Base-by-base conservation (phyloP, 2,113 vertebrate genomes). In the Opisthocomus hoazin region DNA sequence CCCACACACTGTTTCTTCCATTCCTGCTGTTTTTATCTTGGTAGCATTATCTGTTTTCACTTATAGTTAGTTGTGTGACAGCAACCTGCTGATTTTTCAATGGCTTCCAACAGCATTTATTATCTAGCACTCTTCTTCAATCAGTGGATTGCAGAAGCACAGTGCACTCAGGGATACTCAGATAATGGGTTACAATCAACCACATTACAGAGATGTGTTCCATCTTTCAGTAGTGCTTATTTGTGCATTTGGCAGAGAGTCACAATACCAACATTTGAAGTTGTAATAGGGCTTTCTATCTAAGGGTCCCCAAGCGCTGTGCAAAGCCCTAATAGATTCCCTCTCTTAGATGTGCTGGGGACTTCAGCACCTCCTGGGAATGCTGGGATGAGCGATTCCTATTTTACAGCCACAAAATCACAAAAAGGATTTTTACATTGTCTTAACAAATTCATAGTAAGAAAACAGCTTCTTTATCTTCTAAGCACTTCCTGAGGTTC, bases 21-120 rank as follows among this genome's bases (percentile, higher is more conserved):
- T 50, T 92, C 11, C 5, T 76, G 50, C 71, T 89, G 68, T 5
- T 89, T 89, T 96, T 94, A 27, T 82, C 86, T 54, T 36, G 51
- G 63, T 71, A 74, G 48, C 51, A 68, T 91, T 94, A 76, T 85
- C 91, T 90, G 50, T 77, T 95, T 92, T 93, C 66, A 56, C 70
- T 93, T 90, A 53, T 2, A 76, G 41, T 84, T 66, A 88, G 82
- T 53, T 1, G 10, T 77, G n/a, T 87, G 66, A 82, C 54, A 76
- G 77, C 11, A 56, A 57, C 94, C 88, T 87, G 90, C 86, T 96
- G 95, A n/a, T 77, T 93, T 91, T 91, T 91, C 89, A 85, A 21
- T 86, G 93, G 84, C 77, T 93, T 95, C 85, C 84, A 90, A 32
- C 80, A 88, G 70, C 88, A 89, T 60, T 89, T 79, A 53, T 94